Conservation (phyloP, 23 tunicate species). For the Ascidia mentula region DNA sequence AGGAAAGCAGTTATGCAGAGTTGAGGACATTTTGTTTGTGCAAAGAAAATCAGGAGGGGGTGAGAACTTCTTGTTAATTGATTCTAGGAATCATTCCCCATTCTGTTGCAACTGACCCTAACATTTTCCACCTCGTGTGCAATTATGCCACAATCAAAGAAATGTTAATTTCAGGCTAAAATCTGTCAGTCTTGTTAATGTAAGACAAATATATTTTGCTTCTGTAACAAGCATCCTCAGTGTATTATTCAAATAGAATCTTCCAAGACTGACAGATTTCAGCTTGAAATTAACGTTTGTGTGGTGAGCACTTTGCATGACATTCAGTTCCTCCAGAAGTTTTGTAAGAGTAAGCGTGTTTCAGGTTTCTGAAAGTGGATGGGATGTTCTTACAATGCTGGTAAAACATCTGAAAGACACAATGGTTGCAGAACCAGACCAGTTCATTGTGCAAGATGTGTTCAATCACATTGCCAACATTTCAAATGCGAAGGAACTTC, state of each 20-base stretch:
- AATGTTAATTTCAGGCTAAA: background rate
- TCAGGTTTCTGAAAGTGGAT: slow-evolving; percentile 41
- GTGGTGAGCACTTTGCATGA: too few species aligned
- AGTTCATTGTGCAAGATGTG: slow-evolving; percentile 29
- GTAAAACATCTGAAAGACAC: slow-evolving; percentile 52
- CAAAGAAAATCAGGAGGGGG: slow-evolving; percentile 13
- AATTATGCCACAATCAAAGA: too few species aligned
- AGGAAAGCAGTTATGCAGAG: background rate
- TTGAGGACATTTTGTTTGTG: background rate
- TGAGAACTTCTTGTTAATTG: background rate
- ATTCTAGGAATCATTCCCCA: too few species aligned
- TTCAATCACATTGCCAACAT: slow-evolving; percentile 28
- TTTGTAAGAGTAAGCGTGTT: background rate
- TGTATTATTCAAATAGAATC: too few species aligned
- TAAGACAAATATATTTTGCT: too few species aligned
- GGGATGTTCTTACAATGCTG: slow-evolving; percentile 41
- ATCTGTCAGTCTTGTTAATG: background rate
- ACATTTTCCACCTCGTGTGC: too few species aligned
- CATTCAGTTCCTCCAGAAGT: background rate
- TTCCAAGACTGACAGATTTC: too few species aligned
- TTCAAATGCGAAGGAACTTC: slow-evolving; percentile 50
- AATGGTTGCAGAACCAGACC: slow-evolving; percentile 23
- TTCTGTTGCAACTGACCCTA: too few species aligned
- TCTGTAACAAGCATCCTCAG: too few species aligned
- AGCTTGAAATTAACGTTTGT: too few species aligned